A percentile compares a stretch with the other conserved stretches of the same genome.
These are phyloP conservation scores for Irena cyanogastra DNA, from an alignment of 2,113 vertebrate species.

Conservation along the genomic window DNA sequence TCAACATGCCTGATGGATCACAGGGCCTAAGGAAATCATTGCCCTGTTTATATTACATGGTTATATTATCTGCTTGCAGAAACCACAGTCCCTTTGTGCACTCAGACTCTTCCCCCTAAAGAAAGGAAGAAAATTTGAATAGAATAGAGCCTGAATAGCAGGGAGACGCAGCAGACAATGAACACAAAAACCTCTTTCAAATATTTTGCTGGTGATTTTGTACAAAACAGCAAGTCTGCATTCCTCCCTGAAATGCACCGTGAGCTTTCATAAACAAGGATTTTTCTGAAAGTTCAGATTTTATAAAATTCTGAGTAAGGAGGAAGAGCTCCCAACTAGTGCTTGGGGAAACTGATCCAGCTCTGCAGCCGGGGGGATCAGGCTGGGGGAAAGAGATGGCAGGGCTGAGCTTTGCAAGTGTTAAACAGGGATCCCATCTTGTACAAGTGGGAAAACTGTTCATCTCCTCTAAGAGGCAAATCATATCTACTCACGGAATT, in stretches of 20 bases:
- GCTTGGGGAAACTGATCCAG: neutral
- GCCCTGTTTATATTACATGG: neutral
- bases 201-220: neutral
- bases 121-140: neutral
- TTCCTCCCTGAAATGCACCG: neutral
- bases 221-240: neutral
- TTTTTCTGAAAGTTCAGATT: neutral
- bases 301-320: neutral
- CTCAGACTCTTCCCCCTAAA: neutral
- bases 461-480: neutral
- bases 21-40: conserved; percentile 24
- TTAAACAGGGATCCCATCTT: neutral
- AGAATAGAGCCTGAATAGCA: neutral
- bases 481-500: neutral
- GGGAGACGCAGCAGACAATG: neutral
- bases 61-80: conserved; percentile 13
- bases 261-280: neutral
- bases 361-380: neutral
- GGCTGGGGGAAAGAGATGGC: neutral
- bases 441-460: neutral
- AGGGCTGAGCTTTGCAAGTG: neutral
- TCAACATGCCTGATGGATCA: neutral
- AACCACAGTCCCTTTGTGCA: neutral
- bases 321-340: neutral
- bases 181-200: neutral